phyloP scores from a whole-genome alignment of 2,888 invertebrate genomes.

The Scaptomyza cyrtandrae region DNA sequence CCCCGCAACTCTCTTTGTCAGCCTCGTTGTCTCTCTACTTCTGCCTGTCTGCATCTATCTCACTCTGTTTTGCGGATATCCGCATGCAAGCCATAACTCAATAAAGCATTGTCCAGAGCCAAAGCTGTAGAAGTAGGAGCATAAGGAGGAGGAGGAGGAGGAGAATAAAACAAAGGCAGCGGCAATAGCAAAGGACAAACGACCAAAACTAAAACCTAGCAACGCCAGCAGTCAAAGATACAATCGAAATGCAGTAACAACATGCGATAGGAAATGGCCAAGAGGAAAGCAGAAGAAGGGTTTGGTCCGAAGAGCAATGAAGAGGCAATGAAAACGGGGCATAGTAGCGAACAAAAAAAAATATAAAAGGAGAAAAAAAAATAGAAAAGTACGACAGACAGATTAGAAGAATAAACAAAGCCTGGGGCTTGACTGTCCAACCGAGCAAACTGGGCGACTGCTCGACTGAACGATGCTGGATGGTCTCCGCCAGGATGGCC shows the following conservation, averaged over 20 bases:
- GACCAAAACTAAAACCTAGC: constrained; percentile 64
- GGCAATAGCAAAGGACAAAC: constrained; percentile 50
- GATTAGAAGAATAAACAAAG: constrained; percentile 80
- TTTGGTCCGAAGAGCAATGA: not conserved
- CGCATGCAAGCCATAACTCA: constrained; percentile 80
- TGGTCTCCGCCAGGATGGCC: constrained; percentile 24
- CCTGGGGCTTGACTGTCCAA: constrained; percentile 54
- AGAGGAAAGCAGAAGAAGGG: constrained; percentile 9
- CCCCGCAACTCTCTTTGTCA: constrained; percentile 3
- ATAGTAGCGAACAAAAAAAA: constrained; percentile 7
- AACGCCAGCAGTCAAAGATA: constrained; percentile 70
- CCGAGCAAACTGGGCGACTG: constrained; percentile 23
- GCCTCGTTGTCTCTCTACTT: not conserved
- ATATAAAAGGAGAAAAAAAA: not conserved
- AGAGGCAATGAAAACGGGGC: constrained; percentile 8
- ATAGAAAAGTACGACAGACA: constrained; percentile 41
- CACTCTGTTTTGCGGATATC: constrained; percentile 68
- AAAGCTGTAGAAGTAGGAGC: constrained; percentile 38
- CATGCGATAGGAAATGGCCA: constrained; percentile 30
- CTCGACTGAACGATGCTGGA: constrained; percentile 25
- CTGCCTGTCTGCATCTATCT: constrained; percentile 25
- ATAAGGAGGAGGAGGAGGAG: not conserved
- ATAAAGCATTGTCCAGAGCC: constrained; percentile 74
- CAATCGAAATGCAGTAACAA: constrained; percentile 78
- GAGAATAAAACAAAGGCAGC: constrained; percentile 42